phyloP scores from a whole-genome alignment of 2,797 vertebrate genomes.

The Schizopygopsis pylzovi region DNA sequence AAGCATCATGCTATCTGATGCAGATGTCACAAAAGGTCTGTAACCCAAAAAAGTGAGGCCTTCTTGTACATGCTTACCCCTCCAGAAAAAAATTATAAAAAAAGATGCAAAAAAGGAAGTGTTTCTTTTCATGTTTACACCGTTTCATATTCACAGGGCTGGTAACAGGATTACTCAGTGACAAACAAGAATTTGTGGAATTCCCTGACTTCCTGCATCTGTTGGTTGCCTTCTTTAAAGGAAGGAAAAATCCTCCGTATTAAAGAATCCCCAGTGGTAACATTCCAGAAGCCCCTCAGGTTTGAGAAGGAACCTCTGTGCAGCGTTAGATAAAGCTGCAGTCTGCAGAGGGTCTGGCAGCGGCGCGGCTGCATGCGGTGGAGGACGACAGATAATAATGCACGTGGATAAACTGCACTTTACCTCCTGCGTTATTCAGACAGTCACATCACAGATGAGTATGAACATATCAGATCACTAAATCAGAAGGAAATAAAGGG shows the following conservation, averaged over 20 bases:
- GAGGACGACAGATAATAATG: slow-evolving; percentile 66
- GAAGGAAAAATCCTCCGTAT: slow-evolving; percentile 60
- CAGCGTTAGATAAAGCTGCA: slow-evolving; percentile 76
- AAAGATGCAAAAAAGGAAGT: slow-evolving; percentile 66
- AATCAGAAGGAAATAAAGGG: slow-evolving; percentile 20
- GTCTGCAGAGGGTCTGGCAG: slow-evolving; percentile 66
- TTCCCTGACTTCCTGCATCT: slow-evolving; percentile 80
- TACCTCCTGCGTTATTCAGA: slow-evolving; percentile 52
- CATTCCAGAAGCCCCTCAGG: slow-evolving; percentile 79
- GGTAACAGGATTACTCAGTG: slow-evolving; percentile 85
- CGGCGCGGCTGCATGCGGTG: slow-evolving; percentile 55
- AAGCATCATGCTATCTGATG: slow-evolving; percentile 56
- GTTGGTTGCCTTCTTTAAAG: slow-evolving; percentile 72
- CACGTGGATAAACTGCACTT: slow-evolving; percentile 57
- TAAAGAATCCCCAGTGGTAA: slow-evolving; percentile 73
- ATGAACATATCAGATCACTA: slow-evolving; percentile 46
- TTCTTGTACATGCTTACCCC: slow-evolving; percentile 70
- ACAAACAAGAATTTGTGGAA: slow-evolving; percentile 83
- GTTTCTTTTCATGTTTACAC: slow-evolving; percentile 81
- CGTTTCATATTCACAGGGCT: slow-evolving; percentile 77
- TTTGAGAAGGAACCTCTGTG: slow-evolving; percentile 76
- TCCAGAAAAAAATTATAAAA: slow-evolving; percentile 60
- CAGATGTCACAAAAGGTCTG: slow-evolving; percentile 57
- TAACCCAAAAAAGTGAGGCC: slow-evolving; percentile 73
- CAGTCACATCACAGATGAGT: slow-evolving; percentile 48